Base-by-base conservation (phyloP, 2,797 vertebrate species). In the Gymnothorax reevesii region DNA sequence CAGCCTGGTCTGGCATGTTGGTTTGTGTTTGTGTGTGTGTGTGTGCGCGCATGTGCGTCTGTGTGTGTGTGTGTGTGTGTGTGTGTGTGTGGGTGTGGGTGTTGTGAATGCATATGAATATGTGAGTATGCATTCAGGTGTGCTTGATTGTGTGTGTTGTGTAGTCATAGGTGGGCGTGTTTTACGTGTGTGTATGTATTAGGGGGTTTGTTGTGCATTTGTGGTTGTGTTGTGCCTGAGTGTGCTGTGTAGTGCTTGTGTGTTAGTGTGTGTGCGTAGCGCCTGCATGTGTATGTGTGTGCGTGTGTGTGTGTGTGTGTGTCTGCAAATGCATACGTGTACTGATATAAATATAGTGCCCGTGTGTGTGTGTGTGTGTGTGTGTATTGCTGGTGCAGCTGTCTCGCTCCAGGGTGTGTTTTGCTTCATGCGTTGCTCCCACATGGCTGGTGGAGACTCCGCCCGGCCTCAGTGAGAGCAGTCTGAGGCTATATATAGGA, bases 391-490 rank as follows among this genome's bases (percentile, higher is more conserved):
- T n/a, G 64, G 49, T 22, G 17, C 49, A 54, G 77, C 20, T 80
- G 52, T n/a, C 17, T 80, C 52, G 17, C 77, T 54, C 49, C 22
- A 7, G 77, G 49, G 4, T 55, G 77, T 22, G 49, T 54, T 54
- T 54, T 80, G 77, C 22, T 55, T 52, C 49, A 33, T 80, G 52
- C 13, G 15, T 17, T 79, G 42, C 75, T 52, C 75, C 75, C 52
- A 79, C 75, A 54, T 2, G 77, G 49, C 77, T 55, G 17, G 77
- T 54, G 52, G 52, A 52, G 55, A 49, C 73, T 80, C 83, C 87
- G 60, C 80, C 60, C 85, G 87, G 84, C 83, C 85, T 71, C 80
- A 91, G 89, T 89, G 89, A 88, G 64, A 86, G 20, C 75, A 52
- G 75, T 52, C 20, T 79, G 75, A 33, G 33, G 75, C 77, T 80